phyloP scores from a whole-genome alignment of 2,797 vertebrate species.

The Propithecus perrieri region DNA sequence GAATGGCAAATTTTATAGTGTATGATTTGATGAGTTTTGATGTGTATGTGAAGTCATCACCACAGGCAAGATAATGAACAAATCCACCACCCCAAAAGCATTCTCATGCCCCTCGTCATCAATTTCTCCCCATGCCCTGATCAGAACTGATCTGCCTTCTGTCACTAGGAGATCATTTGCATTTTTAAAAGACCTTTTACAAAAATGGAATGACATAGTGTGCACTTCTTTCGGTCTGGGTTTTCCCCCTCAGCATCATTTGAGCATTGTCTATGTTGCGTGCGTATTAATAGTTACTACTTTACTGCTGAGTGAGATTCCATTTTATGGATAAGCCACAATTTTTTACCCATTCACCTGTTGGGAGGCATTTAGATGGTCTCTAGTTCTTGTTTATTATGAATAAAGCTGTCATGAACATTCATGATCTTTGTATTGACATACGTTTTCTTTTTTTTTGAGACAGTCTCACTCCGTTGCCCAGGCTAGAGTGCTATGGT shows the following conservation, averaged over 20 bases:
- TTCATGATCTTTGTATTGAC: neutral
- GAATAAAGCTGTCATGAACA: neutral
- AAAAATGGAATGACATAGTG: neutral
- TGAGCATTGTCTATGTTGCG: neutral
- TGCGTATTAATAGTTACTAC: neutral
- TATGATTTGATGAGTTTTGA: too few species aligned
- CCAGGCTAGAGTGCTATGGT: too few species aligned
- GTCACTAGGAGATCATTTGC: neutral
- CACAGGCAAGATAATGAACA: neutral
- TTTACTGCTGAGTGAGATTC: neutral
- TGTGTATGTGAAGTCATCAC: neutral
- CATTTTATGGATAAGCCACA: neutral
- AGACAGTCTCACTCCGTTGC: too few species aligned
- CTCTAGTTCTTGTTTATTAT: neutral
- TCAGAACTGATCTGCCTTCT: neutral
- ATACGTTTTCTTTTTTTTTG: neutral
- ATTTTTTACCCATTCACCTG: neutral
- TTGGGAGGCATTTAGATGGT: neutral
- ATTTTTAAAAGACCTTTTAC: neutral
- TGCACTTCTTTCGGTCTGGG: neutral
- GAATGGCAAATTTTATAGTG: neutral
- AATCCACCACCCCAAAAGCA: neutral
- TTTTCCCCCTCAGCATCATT: neutral
- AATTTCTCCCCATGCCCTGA: neutral
- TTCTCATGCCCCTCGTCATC: neutral